phyloP scores from a whole-genome alignment of 2,888 invertebrate species.

The Clepsis dumicolana region DNA sequence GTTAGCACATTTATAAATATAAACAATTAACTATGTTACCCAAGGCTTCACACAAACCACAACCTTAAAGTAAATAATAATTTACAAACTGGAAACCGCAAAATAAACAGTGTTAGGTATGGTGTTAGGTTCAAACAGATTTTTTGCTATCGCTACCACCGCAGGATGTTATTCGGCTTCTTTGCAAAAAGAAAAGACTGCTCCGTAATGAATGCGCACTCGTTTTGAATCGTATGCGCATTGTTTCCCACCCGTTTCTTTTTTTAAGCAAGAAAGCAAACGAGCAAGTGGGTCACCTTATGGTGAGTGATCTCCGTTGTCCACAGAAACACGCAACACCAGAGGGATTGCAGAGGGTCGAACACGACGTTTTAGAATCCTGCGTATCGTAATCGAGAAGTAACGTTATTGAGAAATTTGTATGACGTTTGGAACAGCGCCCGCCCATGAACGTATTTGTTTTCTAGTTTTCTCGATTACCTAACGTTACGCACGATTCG shows the following conservation, averaged over 20 bases:
- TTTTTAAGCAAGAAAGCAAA: not conserved
- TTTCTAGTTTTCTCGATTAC: no score
- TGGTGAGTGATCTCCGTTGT: not conserved
- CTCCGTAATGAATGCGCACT: slow-evolving; percentile 66
- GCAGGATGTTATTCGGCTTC: slow-evolving; percentile 79
- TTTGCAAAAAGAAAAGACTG: slow-evolving; percentile 72
- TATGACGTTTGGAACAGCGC: no score
- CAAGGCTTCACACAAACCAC: slow-evolving; percentile 6
- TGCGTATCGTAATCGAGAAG: no score
- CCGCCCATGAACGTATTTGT: no score
- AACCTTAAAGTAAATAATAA: not conserved
- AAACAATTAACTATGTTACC: not conserved
- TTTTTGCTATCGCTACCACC: slow-evolving; percentile 61
- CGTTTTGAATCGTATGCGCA: slow-evolving; percentile 48
- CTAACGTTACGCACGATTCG: no score
- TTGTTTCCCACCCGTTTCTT: slow-evolving; percentile 33
- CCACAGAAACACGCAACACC: no score
- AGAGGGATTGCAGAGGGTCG: no score
- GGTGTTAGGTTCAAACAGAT: slow-evolving; percentile 33
- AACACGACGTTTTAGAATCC: no score
- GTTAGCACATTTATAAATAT: no score
- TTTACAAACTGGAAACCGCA: not conserved
- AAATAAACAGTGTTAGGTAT: not conserved
- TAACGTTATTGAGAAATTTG: no score
- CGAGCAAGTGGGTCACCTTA: not conserved